phyloP scores from a whole-genome alignment of 2,888 invertebrate species.

The Aromia moschata region DNA sequence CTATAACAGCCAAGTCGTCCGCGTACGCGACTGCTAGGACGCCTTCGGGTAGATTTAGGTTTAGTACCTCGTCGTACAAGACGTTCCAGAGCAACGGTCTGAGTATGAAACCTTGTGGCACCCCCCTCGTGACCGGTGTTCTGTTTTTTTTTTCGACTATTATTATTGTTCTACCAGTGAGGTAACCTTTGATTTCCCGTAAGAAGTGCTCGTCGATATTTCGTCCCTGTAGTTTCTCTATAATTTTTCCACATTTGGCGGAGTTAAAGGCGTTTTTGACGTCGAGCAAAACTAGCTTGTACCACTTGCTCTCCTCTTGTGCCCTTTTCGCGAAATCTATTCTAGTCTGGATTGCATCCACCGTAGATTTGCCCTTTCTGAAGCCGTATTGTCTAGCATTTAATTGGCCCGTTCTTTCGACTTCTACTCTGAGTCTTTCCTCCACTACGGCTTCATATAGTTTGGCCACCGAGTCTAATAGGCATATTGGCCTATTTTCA shows the following conservation, averaged over 20 bases:
- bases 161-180: no score
- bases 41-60: background rate
- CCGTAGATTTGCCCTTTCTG: background rate
- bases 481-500: background rate
- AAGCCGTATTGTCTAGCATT: background rate
- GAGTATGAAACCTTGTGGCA: constrained; percentile 19
- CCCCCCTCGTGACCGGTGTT: background rate
- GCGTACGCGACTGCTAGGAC: constrained; percentile 12
- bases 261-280: constrained; percentile 1
- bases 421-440: background rate
- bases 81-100: constrained; percentile 18
- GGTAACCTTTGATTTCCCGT: no score
- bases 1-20: constrained; percentile 23
- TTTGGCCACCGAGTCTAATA: background rate
- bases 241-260: constrained; percentile 3
- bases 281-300: background rate
- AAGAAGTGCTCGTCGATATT: no score
- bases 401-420: background rate
- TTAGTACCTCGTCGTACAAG: constrained; percentile 14
- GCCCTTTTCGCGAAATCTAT: background rate
- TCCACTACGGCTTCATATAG: background rate
- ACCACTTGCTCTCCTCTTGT: background rate
- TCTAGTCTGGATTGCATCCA: background rate
- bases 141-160: no score
- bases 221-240: background rate